A percentile compares a stretch with the other conserved stretches of the same genome.
Conservation (phyloP, 2,797 vertebrate genomes). For the Lacerta bilineata region DNA sequence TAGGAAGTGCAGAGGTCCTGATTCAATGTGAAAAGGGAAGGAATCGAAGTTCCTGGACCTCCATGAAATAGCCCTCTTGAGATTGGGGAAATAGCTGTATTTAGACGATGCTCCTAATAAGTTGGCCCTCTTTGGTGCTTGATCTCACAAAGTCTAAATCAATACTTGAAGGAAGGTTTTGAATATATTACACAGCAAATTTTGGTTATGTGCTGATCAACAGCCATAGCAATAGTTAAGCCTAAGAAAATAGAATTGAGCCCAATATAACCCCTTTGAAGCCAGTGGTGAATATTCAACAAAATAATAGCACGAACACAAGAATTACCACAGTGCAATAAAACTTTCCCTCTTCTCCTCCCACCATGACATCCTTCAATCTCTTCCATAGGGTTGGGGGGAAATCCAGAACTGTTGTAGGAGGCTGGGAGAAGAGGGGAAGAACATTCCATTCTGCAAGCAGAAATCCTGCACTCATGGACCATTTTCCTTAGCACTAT, state of each 20-base stretch:
- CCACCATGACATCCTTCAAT: too few relatives aligned
- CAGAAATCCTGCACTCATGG: too few relatives aligned
- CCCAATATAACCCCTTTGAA: background rate
- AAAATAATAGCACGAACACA: background rate
- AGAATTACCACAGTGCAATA: too few relatives aligned
- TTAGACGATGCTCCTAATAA: background rate
- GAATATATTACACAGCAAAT: background rate
- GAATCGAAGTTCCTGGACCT: constrained; percentile 10
- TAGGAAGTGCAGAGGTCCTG: constrained; percentile 17
- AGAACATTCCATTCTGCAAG: too few relatives aligned
- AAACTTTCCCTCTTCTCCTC: too few relatives aligned
- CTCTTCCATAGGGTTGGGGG: too few relatives aligned
- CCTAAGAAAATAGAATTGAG: background rate
- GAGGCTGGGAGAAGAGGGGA: too few relatives aligned
- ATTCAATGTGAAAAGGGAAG: constrained; percentile 17
- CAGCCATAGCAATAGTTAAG: background rate
- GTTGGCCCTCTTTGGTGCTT: background rate
- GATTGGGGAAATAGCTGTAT: background rate
- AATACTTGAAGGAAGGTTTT: background rate
- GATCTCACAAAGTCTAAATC: background rate
- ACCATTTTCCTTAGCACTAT: too few relatives aligned
- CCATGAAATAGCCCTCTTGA: constrained; percentile 8
- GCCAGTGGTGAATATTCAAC: too few relatives aligned
- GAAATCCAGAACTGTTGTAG: too few relatives aligned
- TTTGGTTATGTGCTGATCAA: background rate